phyloP scores from a whole-genome alignment of 2,797 vertebrate species.

The Staurois parvus region DNA sequence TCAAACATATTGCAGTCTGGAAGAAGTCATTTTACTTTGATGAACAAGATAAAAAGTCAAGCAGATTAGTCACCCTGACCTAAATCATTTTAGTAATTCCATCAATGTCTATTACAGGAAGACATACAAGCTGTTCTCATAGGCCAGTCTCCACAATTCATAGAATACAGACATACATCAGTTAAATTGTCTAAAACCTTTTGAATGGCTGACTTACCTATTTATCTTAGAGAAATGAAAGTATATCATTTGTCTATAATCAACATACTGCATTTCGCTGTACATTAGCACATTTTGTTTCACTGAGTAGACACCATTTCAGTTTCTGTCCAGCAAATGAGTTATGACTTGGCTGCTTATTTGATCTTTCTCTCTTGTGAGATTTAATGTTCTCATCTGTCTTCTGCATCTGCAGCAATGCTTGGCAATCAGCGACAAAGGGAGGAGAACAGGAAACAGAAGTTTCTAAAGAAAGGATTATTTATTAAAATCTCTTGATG shows the following conservation, averaged over 20 bases:
- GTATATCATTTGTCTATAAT: constrained; percentile 42
- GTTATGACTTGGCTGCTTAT: constrained; percentile 55
- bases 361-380: constrained; percentile 52
- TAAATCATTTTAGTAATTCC: constrained; percentile 9
- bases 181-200: constrained; percentile 34
- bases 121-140: constrained; percentile 24
- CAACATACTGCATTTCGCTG: constrained; percentile 35
- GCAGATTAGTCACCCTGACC: constrained; percentile 19
- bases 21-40: background rate
- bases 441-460: constrained; percentile 48
- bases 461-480: constrained; percentile 43
- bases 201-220: constrained; percentile 34
- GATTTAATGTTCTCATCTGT: constrained; percentile 58
- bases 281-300: constrained; percentile 51
- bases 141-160: constrained; percentile 3
- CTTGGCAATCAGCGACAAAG: constrained; percentile 50
- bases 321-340: constrained; percentile 54
- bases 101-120: constrained; percentile 32
- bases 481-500: constrained; percentile 58
- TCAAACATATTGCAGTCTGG: background rate
- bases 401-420: constrained; percentile 35
- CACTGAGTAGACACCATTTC: constrained; percentile 49
- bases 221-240: constrained; percentile 44
- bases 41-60: constrained; percentile 13
- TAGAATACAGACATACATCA: constrained; percentile 13